Conservation (phyloP, 2,888 invertebrate species). For the Dione vanillae region DNA sequence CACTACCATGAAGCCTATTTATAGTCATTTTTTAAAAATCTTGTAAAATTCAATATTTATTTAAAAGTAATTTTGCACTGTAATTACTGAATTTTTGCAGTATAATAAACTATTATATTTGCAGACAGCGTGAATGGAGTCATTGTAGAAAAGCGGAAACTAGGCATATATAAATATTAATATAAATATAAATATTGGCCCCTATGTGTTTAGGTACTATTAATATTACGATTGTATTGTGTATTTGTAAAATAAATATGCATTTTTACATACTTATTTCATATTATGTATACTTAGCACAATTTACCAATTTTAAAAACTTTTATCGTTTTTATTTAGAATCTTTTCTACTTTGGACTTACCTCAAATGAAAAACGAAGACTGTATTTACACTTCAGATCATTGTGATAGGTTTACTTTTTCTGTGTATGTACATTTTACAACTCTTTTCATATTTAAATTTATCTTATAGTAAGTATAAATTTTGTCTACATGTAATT, state of each 20-base stretch:
- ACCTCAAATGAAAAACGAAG: conserved; percentile 36
- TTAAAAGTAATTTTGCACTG: neutral
- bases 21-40: no score
- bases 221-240: neutral
- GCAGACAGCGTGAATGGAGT: neutral
- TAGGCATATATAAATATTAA: neutral
- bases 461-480: conserved; percentile 7
- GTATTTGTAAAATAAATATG: conserved; percentile 13
- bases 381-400: conserved; percentile 39
- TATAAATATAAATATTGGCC: conserved; percentile 30
- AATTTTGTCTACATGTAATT: conserved; percentile 41
- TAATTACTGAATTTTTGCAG: neutral
- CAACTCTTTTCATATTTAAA: conserved; percentile 5
- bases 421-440: conserved; percentile 29
- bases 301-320: conserved; percentile 8
- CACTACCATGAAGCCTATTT: no score
- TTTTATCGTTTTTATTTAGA: neutral
- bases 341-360: conserved; percentile 21
- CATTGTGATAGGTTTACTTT: conserved; percentile 14
- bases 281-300: conserved; percentile 1
- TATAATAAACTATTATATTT: neutral
- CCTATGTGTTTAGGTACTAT: conserved; percentile 11
- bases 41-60: neutral
- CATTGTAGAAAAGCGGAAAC: neutral
- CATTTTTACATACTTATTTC: neutral